Evolutionary conservation across 2,113 vertebrate species (phyloP), one percentile per base, ranked within the genome.

Genomic region (Rhizomys pruinosus): DNA sequence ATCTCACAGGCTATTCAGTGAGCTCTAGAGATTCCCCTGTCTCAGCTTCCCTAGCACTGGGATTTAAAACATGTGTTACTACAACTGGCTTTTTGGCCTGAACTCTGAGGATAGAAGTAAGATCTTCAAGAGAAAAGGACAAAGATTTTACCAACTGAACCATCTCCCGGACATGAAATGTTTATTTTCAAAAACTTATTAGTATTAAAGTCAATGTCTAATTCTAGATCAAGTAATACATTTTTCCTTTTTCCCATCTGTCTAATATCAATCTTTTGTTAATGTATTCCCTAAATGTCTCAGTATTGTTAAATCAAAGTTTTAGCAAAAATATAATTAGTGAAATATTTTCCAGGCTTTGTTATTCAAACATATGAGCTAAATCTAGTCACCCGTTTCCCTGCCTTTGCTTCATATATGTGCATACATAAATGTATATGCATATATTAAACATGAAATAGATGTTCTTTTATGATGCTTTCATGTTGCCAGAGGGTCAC

Each of bases 281-380:
- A 61, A 92, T 66, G 9, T 59, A 89, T 32, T 47, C 68, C 20
- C 20, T 76, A 63, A n/a, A 74, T 78, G 86, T 87, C 22, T 68
- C 25, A 92, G 8, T 63, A 52, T 12, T 93, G 47, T 89, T 78
- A 89, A 92, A 88, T 86, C 27, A 91, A 73, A 84, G 12, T 32
- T 78, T 79, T 86, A 74, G 2, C 32, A 82, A 47, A 92, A 91
- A 86, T 4, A 73, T 63, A 47, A 74, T 78, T 63, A 72, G 5
- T 69, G 69, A 47, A 39, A 42, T 52, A 88, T 64, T 90, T 89
- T 76, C 19, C 39, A 93, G 63, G 55, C 13, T 57, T 59, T 79
- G 7, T 76, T 91, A 25, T 87, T 93, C 27, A 78, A 93, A 84
- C 39, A 2, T 86, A n/a, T 94, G 47, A 29, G 12, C 9, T 92